Evolutionary conservation across 2,797 vertebrate species (phyloP).

Genomic region (Eulemur coronatus): DNA sequence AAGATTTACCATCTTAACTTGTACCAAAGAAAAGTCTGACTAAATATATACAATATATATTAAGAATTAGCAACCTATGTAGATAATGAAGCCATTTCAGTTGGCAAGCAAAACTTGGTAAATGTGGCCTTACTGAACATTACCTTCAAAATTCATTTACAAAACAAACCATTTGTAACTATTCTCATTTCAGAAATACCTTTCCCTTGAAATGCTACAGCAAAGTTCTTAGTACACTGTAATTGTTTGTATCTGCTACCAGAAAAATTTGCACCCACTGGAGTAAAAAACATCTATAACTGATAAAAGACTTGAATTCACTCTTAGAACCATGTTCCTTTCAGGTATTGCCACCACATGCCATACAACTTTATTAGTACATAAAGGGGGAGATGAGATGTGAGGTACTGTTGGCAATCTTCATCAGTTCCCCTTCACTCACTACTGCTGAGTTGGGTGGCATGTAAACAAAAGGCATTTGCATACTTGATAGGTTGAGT

Average conservation of each 20-base stretch:
- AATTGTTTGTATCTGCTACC: background rate
- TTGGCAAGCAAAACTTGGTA: background rate
- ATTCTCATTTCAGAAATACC: constrained; percentile 29
- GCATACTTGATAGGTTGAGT: background rate
- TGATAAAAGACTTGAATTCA: background rate
- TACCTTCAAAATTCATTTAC: constrained; percentile 42
- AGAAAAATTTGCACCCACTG: background rate
- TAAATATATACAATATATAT: background rate
- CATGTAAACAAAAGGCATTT: constrained; percentile 53
- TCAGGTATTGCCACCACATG: background rate
- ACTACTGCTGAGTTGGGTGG: background rate
- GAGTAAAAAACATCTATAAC: background rate
- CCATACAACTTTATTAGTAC: constrained; percentile 33
- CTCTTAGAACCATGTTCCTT: constrained; percentile 31
- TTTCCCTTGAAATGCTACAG: background rate
- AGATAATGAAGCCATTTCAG: constrained; percentile 42
- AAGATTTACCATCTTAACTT: constrained; percentile 21
- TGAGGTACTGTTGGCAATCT: background rate
- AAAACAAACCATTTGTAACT: constrained; percentile 8
- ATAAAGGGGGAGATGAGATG: background rate
- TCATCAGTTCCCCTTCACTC: background rate
- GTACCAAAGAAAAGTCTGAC: background rate
- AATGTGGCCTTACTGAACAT: constrained; percentile 15
- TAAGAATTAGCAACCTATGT: background rate
- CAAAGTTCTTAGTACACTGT: constrained; percentile 12